Conservation (phyloP, 1,140 invertebrate genomes). For the Sipha flava region DNA sequence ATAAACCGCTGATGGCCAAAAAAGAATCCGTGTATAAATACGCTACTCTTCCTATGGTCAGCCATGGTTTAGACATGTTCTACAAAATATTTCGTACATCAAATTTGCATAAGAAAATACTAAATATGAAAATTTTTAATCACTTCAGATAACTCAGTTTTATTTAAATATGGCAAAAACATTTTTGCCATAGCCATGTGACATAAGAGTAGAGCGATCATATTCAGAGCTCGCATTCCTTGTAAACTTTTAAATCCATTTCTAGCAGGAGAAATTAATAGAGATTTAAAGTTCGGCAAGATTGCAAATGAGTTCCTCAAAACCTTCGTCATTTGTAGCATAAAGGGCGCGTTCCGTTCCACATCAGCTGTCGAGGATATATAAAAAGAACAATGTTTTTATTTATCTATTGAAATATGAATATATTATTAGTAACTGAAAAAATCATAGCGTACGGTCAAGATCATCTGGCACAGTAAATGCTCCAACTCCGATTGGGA, state of each 20-base stretch:
- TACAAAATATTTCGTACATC: conserved; percentile 38
- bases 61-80: conserved; percentile 58
- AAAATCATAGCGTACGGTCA: neutral
- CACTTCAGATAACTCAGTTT: conserved; percentile 57
- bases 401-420: too few relatives aligned
- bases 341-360: neutral
- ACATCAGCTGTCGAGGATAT: neutral
- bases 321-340: conserved; percentile 39
- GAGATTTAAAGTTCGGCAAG: conserved; percentile 50
- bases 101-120: neutral
- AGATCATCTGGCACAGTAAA: neutral
- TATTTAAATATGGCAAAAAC: conserved; percentile 58
- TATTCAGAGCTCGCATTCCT: conserved; percentile 57
- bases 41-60: conserved; percentile 58
- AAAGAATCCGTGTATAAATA: conserved; percentile 67
- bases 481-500: neutral
- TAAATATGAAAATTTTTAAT: neutral
- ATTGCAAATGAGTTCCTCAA: conserved; percentile 48
- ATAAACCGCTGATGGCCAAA: conserved; percentile 60
- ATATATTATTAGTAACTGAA: too few relatives aligned
- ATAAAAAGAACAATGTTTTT: neutral
- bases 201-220: conserved; percentile 52
- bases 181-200: conserved; percentile 65
- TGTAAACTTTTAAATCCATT: conserved; percentile 45
- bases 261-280: neutral